A percentile compares a stretch with the other conserved stretches of the same genome.
These are phyloP conservation scores for Nephrocerus scutellatus DNA, from an alignment of 2,888 invertebrate genomes.

Conservation along the genomic window DNA sequence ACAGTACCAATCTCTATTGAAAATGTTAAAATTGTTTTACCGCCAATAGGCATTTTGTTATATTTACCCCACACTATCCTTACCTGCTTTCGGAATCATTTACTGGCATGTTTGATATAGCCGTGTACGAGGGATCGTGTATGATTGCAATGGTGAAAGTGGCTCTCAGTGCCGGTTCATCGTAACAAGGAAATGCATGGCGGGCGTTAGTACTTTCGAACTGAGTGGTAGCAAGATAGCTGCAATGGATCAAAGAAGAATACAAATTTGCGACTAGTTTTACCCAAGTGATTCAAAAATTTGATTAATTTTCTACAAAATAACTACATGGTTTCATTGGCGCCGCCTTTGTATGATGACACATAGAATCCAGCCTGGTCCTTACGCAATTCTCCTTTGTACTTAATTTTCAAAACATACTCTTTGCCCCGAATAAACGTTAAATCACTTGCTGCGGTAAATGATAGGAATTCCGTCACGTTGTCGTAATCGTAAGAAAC, in stretches of 20 bases:
- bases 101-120: slow-evolving; percentile 50
- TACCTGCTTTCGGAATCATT: slow-evolving; percentile 20
- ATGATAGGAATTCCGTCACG: slow-evolving; percentile 33
- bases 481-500: slow-evolving; percentile 9
- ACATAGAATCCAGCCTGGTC: slow-evolving; percentile 61
- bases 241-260: slow-evolving; percentile 11
- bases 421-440: slow-evolving; percentile 33
- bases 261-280: neutral
- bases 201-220: slow-evolving; percentile 62
- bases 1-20: too few relatives aligned
- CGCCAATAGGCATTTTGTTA: too few relatives aligned
- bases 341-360: slow-evolving; percentile 49
- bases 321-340: slow-evolving; percentile 29
- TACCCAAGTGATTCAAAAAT: neutral
- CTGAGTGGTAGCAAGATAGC: slow-evolving; percentile 58
- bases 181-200: slow-evolving; percentile 68
- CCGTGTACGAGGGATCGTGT: slow-evolving; percentile 34
- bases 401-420: slow-evolving; percentile 53
- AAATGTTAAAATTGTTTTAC: too few relatives aligned
- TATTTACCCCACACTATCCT: too few relatives aligned
- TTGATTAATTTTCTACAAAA: slow-evolving; percentile 9
- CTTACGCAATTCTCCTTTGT: slow-evolving; percentile 52
- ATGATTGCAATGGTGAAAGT: slow-evolving; percentile 41
- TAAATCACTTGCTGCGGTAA: slow-evolving; percentile 16
- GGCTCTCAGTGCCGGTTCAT: slow-evolving; percentile 64